These are phyloP conservation scores for Unio pictorum DNA, from an alignment of 2,888 invertebrate genomes.

Conservation along the genomic window DNA sequence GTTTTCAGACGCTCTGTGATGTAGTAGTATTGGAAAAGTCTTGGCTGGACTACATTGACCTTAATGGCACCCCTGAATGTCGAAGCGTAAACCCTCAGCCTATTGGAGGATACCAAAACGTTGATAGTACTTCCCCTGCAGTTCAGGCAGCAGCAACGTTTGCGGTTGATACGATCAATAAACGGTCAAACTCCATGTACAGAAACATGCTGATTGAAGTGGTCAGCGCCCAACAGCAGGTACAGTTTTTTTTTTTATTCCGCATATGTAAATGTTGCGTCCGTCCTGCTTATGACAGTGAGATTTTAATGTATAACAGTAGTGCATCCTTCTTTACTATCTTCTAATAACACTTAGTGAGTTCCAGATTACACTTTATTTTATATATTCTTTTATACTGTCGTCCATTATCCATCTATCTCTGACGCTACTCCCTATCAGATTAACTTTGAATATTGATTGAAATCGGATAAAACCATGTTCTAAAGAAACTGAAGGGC, in stretches of 20 bases:
- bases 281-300: too few relatives aligned
- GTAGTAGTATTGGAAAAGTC: conserved; percentile 15
- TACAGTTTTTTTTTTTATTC: not conserved
- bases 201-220: conserved; percentile 18
- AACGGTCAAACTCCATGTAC: conserved; percentile 31
- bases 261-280: too few relatives aligned
- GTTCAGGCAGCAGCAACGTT: conserved; percentile 24
- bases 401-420: too few relatives aligned
- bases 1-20: conserved; percentile 7
- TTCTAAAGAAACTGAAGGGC: too few relatives aligned
- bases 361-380: too few relatives aligned
- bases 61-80: conserved; percentile 8
- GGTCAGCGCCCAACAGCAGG: conserved; percentile 31
- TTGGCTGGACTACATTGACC: conserved; percentile 11
- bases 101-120: conserved; percentile 17
- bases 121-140: conserved; percentile 12
- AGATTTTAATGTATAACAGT: not conserved
- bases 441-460: too few relatives aligned
- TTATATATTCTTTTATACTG: too few relatives aligned
- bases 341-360: too few relatives aligned
- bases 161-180: conserved; percentile 32
- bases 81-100: not conserved
- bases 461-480: too few relatives aligned
- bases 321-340: not conserved
- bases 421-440: too few relatives aligned